These are phyloP conservation scores for Heteromyza rotundicornis DNA, from an alignment of 2,888 invertebrate genomes.

Conservation along the genomic window DNA sequence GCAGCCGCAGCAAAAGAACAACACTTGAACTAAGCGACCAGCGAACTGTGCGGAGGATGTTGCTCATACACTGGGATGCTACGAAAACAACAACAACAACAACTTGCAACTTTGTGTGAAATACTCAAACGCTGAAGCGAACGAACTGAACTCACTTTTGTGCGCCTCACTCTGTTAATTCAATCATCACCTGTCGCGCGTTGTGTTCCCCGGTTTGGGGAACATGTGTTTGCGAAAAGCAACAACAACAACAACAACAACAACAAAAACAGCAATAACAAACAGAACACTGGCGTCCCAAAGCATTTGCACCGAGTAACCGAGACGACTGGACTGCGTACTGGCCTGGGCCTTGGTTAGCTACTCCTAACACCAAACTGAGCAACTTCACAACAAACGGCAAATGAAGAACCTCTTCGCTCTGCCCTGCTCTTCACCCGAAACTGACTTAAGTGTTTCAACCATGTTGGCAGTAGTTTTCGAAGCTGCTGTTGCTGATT, in stretches of 20 bases:
- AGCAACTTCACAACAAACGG: too few species aligned
- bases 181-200: constrained; percentile 7
- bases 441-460: constrained; percentile 11
- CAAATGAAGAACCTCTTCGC: too few species aligned
- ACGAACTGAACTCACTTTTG: background rate
- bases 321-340: background rate
- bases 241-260: too few species aligned
- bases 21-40: background rate
- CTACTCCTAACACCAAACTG: too few species aligned
- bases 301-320: background rate
- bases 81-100: background rate
- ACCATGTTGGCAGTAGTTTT: constrained; percentile 22
- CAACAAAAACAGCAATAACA: too few species aligned
- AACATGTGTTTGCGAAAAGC: constrained; percentile 3
- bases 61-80: too few species aligned
- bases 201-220: background rate
- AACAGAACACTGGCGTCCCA: too few species aligned
- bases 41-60: too few species aligned
- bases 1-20: background rate
- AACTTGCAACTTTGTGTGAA: constrained; percentile 1
- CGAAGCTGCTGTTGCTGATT: background rate
- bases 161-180: constrained; percentile 1
- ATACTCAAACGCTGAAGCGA: background rate
- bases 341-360: background rate
- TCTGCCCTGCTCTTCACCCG: too few species aligned